A percentile compares a stretch with the other conserved stretches of the same genome.
These are phyloP conservation scores for Andrena cerasifolii DNA, from an alignment of 1,140 invertebrate species.

Conservation along the genomic window DNA sequence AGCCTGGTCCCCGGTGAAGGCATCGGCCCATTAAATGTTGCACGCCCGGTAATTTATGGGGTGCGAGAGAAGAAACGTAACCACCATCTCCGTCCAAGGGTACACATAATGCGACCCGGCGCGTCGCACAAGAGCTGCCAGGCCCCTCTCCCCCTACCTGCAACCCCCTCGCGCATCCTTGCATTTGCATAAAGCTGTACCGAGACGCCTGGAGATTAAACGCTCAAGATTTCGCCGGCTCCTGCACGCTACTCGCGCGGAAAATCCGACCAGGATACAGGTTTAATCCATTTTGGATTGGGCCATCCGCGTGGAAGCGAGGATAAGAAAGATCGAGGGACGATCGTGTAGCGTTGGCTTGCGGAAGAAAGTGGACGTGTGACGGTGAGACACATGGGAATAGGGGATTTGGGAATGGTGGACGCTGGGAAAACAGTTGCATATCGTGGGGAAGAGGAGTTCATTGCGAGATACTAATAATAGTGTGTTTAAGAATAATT, in stretches of 20 bases:
- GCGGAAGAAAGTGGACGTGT: too few species aligned
- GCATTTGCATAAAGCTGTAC: conserved; percentile 62
- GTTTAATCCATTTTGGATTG: conserved; percentile 11
- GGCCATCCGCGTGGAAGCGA: too few species aligned
- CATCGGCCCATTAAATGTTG: conserved; percentile 35
- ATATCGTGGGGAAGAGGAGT: too few species aligned
- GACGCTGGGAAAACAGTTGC: too few species aligned
- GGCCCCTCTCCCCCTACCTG: conserved; percentile 9
- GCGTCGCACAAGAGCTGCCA: conserved; percentile 21
- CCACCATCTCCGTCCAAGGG: conserved; percentile 20
- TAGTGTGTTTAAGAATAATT: too few species aligned
- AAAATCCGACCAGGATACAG: conserved; percentile 25
- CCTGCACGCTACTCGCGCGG: conserved; percentile 36
- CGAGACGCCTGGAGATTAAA: conserved; percentile 43
- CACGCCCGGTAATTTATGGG: conserved; percentile 40
- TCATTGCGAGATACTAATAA: too few species aligned
- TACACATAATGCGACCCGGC: conserved; percentile 18
- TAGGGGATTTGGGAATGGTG: too few species aligned
- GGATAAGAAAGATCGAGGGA: too few species aligned
- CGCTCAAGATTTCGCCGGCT: conserved; percentile 31
- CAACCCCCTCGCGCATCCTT: conserved; percentile 19
- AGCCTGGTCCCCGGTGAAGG: not conserved
- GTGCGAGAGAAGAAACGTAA: conserved; percentile 42
- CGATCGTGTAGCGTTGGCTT: too few species aligned
- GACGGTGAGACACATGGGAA: too few species aligned